Percentiles rank a stretch among this genome's conserved stretches.
phyloP scores from a whole-genome alignment of 2,113 vertebrate genomes.

The Tapirus terrestris region DNA sequence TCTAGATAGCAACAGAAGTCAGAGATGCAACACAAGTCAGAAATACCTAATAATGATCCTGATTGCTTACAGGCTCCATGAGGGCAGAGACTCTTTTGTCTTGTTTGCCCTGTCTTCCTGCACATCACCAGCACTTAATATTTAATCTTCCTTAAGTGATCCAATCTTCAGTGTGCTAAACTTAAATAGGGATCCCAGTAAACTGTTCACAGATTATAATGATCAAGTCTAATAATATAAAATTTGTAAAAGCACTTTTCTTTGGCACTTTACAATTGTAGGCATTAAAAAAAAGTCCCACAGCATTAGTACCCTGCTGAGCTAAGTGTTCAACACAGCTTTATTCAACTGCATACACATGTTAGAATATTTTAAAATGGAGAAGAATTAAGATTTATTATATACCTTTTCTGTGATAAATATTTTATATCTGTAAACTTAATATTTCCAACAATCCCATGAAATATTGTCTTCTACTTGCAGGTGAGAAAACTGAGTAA shows the following conservation, averaged over 20 bases:
- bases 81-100: background rate
- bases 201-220: background rate
- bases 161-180: background rate
- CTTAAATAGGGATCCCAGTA: background rate
- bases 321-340: background rate
- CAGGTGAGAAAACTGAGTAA: background rate
- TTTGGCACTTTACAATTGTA: background rate
- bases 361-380: background rate
- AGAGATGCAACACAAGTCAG: background rate
- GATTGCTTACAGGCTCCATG: background rate
- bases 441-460: background rate
- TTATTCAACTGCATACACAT: background rate
- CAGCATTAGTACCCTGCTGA: background rate
- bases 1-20: background rate
- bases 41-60: background rate
- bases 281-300: background rate
- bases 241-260: background rate
- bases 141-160: background rate
- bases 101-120: background rate
- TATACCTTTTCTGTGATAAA: background rate
- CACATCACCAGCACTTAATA: background rate
- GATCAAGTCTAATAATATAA: background rate
- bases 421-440: background rate
- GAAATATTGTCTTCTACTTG: background rate
- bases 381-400: constrained; percentile 17